phyloP scores from a whole-genome alignment of 2,888 invertebrate species.

The Eustalomyia histrio region DNA sequence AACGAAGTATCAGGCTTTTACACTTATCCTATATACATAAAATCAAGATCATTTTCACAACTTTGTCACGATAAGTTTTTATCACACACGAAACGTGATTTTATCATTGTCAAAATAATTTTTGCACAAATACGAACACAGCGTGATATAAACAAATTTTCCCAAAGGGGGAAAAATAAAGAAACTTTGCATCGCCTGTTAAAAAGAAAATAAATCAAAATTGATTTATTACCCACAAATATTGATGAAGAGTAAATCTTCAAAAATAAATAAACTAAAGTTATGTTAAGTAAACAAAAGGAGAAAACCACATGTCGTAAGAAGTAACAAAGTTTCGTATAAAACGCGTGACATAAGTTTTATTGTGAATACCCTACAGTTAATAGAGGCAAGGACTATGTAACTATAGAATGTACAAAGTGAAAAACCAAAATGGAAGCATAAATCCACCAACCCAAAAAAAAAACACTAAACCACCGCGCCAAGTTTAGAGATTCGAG shows the following conservation, averaged over 20 bases:
- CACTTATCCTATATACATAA: too few relatives aligned
- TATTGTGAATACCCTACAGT: neutral
- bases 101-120: slow-evolving; percentile 64
- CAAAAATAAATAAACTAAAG: slow-evolving; percentile 13
- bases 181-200: slow-evolving; percentile 11
- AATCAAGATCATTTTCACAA: slow-evolving; percentile 58
- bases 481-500: too few relatives aligned
- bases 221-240: slow-evolving; percentile 62
- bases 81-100: slow-evolving; percentile 65
- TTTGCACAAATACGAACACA: slow-evolving; percentile 60
- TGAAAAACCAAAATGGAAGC: too few relatives aligned
- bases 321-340: slow-evolving; percentile 30
- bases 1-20: too few relatives aligned
- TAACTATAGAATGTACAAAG: too few relatives aligned
- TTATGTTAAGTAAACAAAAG: slow-evolving; percentile 22
- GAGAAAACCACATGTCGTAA: slow-evolving; percentile 59
- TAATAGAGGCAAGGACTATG: too few relatives aligned
- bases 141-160: slow-evolving; percentile 63
- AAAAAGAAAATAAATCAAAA: slow-evolving; percentile 60
- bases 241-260: slow-evolving; percentile 62
- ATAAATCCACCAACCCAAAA: too few relatives aligned
- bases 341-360: slow-evolving; percentile 60
- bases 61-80: slow-evolving; percentile 61
- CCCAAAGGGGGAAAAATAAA: slow-evolving; percentile 50
- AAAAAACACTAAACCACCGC: too few relatives aligned